A percentile compares a stretch with the other conserved stretches of the same genome.
phyloP scores from a whole-genome alignment of 1,140 invertebrate species.

The Caerostris darwini region DNA sequence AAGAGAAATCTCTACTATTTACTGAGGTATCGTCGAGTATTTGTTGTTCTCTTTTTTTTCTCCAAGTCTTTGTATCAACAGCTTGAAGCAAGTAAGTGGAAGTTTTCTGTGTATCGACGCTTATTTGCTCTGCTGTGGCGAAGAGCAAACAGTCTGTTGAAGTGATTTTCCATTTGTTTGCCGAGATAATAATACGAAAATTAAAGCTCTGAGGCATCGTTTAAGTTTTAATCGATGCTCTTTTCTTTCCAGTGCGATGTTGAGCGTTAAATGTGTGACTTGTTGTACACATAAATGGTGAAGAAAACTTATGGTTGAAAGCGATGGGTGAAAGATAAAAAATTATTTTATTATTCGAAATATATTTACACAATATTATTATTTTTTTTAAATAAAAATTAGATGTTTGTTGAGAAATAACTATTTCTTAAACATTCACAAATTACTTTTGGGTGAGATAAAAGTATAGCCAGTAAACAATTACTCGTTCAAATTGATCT shows the following conservation, averaged over 20 bases:
- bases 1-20: slow-evolving; percentile 12
- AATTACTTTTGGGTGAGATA: no score
- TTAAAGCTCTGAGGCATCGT: slow-evolving; percentile 42
- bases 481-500: no score
- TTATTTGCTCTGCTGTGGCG: slow-evolving; percentile 13
- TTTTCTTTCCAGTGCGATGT: background rate
- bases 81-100: slow-evolving; percentile 10
- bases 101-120: slow-evolving; percentile 3
- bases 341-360: no score
- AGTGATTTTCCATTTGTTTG: slow-evolving; percentile 21
- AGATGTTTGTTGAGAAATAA: no score
- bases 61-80: background rate
- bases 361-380: no score
- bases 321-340: no score
- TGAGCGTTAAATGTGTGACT: no score
- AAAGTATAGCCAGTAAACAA: no score
- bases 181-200: slow-evolving; percentile 37
- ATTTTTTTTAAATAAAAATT: no score
- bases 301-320: no score
- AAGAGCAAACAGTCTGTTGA: slow-evolving; percentile 9
- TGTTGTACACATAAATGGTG: no score
- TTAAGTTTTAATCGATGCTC: slow-evolving; percentile 22
- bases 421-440: no score
- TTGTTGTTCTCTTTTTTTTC: background rate
- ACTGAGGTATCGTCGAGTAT: background rate